These are phyloP conservation scores for Lophura swinhoii DNA, from an alignment of 2,797 vertebrate species.

Conservation along the genomic window DNA sequence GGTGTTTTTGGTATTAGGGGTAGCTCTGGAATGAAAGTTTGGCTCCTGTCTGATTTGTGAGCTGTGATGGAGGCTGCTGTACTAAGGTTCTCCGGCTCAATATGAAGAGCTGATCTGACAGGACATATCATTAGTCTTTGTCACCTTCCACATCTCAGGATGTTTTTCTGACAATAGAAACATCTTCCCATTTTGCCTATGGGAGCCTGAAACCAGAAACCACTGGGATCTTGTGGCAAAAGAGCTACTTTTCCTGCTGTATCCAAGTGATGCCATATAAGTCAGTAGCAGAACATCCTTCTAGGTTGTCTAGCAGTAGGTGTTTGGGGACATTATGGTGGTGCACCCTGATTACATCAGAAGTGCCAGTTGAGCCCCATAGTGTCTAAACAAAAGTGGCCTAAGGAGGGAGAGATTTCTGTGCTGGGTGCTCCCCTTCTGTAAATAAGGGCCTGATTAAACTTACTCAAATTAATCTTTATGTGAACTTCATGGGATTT, in stretches of 20 bases:
- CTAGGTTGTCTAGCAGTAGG: not conserved
- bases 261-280: not conserved
- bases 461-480: not conserved
- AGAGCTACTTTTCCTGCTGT: too few species aligned
- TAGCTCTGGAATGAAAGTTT: not conserved
- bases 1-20: not conserved
- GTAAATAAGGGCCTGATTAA: not conserved
- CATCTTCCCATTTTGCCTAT: rapidly evolving
- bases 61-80: not conserved
- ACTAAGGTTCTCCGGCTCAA: rapidly evolving
- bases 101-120: not conserved
- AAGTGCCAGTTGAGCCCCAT: too few species aligned
- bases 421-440: not conserved
- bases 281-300: not conserved
- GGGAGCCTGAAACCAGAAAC: not conserved
- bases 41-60: not conserved
- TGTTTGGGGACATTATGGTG: not conserved
- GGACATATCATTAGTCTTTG: not conserved
- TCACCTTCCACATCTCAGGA: not conserved
- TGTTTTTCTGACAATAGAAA: not conserved
- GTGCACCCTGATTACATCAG: rapidly evolving
- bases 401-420: not conserved
- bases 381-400: not conserved
- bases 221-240: not conserved
- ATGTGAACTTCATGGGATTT: not conserved